A percentile compares a stretch with the other conserved stretches of the same genome.
Conservation (phyloP, 2,113 vertebrate species). For the Cheilinus undulatus region DNA sequence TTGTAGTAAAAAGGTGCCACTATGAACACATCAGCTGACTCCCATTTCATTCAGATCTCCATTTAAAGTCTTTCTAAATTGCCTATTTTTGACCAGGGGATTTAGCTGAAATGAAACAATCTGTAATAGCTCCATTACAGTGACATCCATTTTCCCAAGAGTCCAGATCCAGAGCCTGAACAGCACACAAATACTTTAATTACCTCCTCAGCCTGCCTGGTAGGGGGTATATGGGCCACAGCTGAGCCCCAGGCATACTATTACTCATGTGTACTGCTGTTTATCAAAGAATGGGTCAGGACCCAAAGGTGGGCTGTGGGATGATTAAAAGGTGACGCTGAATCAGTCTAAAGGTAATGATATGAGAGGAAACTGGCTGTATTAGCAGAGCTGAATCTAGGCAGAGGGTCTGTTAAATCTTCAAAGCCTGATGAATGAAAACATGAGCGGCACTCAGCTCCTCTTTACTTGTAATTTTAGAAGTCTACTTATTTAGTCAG, state of each 20-base stretch:
- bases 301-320: constrained; percentile 43
- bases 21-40: not conserved
- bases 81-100: constrained; percentile 48
- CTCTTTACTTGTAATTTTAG: constrained; percentile 19
- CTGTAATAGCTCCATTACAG: constrained; percentile 69
- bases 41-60: constrained; percentile 17
- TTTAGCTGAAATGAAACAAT: constrained; percentile 58
- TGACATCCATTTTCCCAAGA: constrained; percentile 52
- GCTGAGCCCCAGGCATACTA: constrained; percentile 45
- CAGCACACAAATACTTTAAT: constrained; percentile 68
- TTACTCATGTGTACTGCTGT: constrained; percentile 46
- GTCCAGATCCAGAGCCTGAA: constrained; percentile 55
- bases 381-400: constrained; percentile 28
- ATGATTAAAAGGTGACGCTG: constrained; percentile 41
- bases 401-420: constrained; percentile 47
- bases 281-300: constrained; percentile 54
- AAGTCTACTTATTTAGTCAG: constrained; percentile 4
- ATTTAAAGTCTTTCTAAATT: constrained; percentile 44
- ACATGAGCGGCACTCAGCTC: constrained; percentile 35
- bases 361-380: constrained; percentile 34
- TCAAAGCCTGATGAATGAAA: constrained; percentile 50
- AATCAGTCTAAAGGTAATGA: constrained; percentile 44
- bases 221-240: constrained; percentile 72
- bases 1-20: not conserved
- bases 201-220: constrained; percentile 69